Evolutionary conservation across 2,888 invertebrate genomes (phyloP), one percentile per base, ranked within the genome.

Genomic region (Aquatica leii): DNA sequence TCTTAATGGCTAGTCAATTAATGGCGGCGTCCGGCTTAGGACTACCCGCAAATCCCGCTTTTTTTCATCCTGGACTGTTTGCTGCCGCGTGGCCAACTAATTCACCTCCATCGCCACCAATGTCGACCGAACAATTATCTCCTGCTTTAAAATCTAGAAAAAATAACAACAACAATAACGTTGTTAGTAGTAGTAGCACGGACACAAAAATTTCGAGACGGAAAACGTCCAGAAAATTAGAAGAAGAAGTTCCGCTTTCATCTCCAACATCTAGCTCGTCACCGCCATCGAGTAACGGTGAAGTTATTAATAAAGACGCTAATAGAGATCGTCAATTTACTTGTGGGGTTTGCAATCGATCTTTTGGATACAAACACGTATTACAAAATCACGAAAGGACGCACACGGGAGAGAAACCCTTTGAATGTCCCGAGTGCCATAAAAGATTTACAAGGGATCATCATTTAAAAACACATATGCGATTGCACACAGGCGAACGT

Each of bases 361-460:
- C 92, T 9, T 96, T 96, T 77, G 95, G 95, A 50, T 96, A 96
- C 84, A 96, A 96, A 77, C 96, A 96, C 82, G 96, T 96, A 15
- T 84, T 96, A 52, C 95, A 96, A 82, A 96, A 96, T 79, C 96
- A 96, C 82, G 95, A 95, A 77, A 88, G 96, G 72, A 97, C 96
- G 0, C 96, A 96, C 80, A 96, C 96, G 0, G 96, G 96, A 0
- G 96, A 96, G 78, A 96, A 96, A 76, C 96, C 96, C 0, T 96
- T 95, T 83, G 93, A 94, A 78, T 96, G 96, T 76, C 90, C 90
- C 24, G 93, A 94, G 80, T 96, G 96, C 78, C 92, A 94, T 79
- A 96, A 96, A 81, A 69, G 94, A 69, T 96, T 96, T 81, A 96
- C 95, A 1, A 87, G 96, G 52, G 96, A 96, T 78, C 96, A 96